phyloP scores from a whole-genome alignment of 2,113 vertebrate genomes.

The Cryptomyrus ogoouensis region DNA sequence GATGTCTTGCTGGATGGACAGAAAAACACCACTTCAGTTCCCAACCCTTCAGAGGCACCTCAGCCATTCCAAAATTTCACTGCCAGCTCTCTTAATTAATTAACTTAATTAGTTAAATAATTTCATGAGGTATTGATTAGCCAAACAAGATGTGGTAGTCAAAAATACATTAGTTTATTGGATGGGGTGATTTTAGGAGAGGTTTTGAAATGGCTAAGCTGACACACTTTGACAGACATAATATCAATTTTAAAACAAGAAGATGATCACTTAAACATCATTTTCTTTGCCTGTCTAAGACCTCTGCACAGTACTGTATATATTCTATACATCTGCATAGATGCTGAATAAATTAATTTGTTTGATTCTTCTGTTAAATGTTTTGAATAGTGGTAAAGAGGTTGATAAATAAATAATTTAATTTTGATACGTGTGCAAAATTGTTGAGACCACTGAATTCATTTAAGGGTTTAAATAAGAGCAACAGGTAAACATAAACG shows the following conservation, averaged over 20 bases:
- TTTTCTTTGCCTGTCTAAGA: not conserved
- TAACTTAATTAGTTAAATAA: not conserved
- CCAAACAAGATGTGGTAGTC: not conserved
- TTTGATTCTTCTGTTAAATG: not conserved
- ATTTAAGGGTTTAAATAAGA: not conserved
- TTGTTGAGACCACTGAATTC: not conserved
- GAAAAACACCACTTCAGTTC: not conserved
- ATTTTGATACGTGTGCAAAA: not conserved
- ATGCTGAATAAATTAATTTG: not conserved
- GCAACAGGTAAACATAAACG: not conserved
- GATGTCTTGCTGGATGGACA: not conserved
- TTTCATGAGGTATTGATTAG: not conserved
- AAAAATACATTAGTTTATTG: not conserved
- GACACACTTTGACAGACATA: not conserved
- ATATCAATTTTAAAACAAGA: not conserved
- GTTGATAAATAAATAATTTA: not conserved
- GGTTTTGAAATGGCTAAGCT: not conserved
- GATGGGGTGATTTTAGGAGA: not conserved
- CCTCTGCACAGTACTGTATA: not conserved
- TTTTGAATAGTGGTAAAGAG: not conserved
- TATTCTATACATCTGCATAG: not conserved
- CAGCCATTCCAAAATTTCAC: not conserved
- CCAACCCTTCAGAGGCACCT: not conserved
- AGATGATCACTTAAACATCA: not conserved
- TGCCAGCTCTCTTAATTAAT: not conserved